phyloP scores from a whole-genome alignment of 2,113 vertebrate species.

The Probosciger aterrimus region DNA sequence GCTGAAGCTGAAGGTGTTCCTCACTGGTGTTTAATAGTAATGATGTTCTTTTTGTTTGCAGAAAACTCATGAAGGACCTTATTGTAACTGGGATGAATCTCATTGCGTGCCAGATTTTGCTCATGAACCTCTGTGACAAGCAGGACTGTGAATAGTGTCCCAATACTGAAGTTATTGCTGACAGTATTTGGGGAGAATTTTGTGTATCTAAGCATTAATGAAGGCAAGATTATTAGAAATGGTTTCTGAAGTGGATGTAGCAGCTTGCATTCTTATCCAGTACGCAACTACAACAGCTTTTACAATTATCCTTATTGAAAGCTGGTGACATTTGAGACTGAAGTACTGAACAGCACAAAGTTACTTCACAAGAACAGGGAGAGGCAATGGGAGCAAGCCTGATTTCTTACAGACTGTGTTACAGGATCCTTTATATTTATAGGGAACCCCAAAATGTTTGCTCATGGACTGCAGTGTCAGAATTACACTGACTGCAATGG shows the following conservation, averaged over 20 bases:
- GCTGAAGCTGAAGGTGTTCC: background rate
- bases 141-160: background rate
- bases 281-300: background rate
- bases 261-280: background rate
- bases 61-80: background rate
- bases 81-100: background rate
- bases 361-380: background rate
- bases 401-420: background rate
- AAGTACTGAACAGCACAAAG: background rate
- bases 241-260: background rate
- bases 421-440: background rate
- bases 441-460: background rate
- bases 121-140: background rate
- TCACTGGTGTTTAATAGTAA: background rate
- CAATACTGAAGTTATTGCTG: background rate
- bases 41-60: background rate
- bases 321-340: background rate
- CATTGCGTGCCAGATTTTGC: background rate
- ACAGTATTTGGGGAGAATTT: background rate
- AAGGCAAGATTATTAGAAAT: background rate
- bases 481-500: background rate
- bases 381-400: background rate
- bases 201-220: background rate
- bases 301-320: background rate
- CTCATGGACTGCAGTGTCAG: background rate